Evolutionary conservation across 2,113 vertebrate genomes (phyloP), one percentile per base, ranked within the genome.

Genomic region (Elgaria multicarinata): DNA sequence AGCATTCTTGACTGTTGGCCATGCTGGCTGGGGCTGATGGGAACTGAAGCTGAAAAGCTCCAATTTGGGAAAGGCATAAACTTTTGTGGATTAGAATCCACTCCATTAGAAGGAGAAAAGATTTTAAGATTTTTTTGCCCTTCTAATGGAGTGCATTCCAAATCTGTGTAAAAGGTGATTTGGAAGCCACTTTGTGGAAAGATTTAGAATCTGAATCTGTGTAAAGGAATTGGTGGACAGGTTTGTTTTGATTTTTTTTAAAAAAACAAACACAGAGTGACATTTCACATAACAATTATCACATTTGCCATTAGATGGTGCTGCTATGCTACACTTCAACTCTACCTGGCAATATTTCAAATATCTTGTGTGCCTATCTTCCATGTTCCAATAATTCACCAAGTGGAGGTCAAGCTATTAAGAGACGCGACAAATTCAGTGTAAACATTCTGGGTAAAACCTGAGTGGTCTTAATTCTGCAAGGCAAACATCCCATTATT

Each of bases 301-400:
- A 53, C 18, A 50, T 77, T 67, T 44, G 26, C 81, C 88, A 76
- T 89, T 89, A 89, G 88, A 39, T 84, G 81, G 88, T 67, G 44
- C 72, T 53, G 26, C 36, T 69, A 39, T 33, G n/a, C 58, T 84
- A 39, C 18, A 26, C 28, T 72, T 88, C 64, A 72, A 31, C 24
- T 81, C 22, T 6, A 13, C 7, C 2, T 31, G 71, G n/a, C 22
- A 50, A 8, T 1, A 46, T 10, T 83, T 83, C 9, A 76, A 16
- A 66, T 22, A 44, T 33, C 18, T 14, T 83, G 55, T 83, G 46
- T 22, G 2, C 22, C 10, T 26, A 42, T 28, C 85, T 62, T 24
- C 33, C 20, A 1, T 55, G 18, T 46, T 78, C 64, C 46, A 84
- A n/a, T 67, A 36, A 36, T 77, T 28, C 20, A 22, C 58, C 81